Percentiles rank a stretch among this genome's conserved stretches.
Conservation (phyloP, 2,113 vertebrate species). For the Trichechus manatus region DNA sequence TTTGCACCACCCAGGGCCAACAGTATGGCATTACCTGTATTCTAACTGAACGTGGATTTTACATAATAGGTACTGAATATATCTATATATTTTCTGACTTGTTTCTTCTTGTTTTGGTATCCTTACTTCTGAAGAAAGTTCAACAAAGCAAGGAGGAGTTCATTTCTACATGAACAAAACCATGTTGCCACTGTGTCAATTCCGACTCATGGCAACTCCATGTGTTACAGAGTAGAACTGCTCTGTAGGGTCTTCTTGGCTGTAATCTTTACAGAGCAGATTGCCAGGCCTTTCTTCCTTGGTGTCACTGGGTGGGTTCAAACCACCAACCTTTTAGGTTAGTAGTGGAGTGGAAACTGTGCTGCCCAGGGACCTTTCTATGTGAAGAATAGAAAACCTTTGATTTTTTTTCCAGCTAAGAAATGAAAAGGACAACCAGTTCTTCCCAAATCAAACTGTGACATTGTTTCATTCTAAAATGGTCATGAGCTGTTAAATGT, state of each 20-base stretch:
- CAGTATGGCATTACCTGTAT: not conserved
- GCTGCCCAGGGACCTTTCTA: not conserved
- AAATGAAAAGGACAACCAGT: not conserved
- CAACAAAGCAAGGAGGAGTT: not conserved
- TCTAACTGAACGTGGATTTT: not conserved
- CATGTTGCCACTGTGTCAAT: no score
- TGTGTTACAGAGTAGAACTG: no score
- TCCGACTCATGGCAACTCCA: no score
- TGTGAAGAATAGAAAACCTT: not conserved
- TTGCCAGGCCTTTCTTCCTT: no score
- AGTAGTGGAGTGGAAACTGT: not conserved
- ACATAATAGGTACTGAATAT: not conserved
- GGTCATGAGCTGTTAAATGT: not conserved
- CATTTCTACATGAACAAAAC: not conserved
- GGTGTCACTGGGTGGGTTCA: no score
- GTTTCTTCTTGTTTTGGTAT: constrained; percentile 16
- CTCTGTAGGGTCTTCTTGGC: no score
- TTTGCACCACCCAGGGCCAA: not conserved
- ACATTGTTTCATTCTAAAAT: constrained; percentile 35
- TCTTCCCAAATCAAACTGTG: not conserved
- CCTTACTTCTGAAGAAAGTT: not conserved
- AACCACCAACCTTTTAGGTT: not conserved
- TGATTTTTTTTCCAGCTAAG: not conserved
- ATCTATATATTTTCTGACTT: not conserved
- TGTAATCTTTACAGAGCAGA: no score